A percentile compares a stretch with the other conserved stretches of the same genome.
These are phyloP conservation scores for Sakesphorus luctuosus DNA, from an alignment of 2,113 vertebrate genomes.

Conservation along the genomic window DNA sequence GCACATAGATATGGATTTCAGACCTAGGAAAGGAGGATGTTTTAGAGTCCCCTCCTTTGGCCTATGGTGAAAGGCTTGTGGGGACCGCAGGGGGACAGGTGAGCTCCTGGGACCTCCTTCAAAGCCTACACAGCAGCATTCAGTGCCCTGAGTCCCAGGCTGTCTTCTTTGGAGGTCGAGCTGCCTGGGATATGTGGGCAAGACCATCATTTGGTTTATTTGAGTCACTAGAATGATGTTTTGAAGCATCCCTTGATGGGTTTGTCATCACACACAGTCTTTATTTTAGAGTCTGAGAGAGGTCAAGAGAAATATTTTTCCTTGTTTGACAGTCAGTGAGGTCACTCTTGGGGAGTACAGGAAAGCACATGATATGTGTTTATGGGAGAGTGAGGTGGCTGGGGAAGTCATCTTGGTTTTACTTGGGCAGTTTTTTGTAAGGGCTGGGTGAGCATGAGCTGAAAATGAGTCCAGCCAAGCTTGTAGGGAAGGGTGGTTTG, in stretches of 20 bases:
- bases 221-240: background rate
- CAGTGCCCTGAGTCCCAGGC: background rate
- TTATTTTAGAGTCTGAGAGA: background rate
- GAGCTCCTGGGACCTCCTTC: background rate
- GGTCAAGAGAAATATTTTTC: background rate
- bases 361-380: background rate
- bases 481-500: background rate
- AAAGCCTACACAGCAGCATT: background rate
- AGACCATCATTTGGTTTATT: background rate
- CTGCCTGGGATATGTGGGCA: background rate
- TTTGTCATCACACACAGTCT: background rate
- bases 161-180: background rate
- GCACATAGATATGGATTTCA: background rate
- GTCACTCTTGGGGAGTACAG: background rate
- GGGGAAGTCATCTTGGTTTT: background rate
- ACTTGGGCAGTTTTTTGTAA: background rate
- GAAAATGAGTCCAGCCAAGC: background rate
- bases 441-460: background rate
- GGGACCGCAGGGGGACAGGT: background rate
- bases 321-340: background rate
- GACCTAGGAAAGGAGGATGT: background rate
- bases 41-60: background rate
- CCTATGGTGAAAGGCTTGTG: background rate
- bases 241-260: background rate
- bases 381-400: background rate